Evolutionary conservation across 2,888 invertebrate species (phyloP), one percentile per base, ranked within the genome.

Genomic region (Heliconius cydno): DNA sequence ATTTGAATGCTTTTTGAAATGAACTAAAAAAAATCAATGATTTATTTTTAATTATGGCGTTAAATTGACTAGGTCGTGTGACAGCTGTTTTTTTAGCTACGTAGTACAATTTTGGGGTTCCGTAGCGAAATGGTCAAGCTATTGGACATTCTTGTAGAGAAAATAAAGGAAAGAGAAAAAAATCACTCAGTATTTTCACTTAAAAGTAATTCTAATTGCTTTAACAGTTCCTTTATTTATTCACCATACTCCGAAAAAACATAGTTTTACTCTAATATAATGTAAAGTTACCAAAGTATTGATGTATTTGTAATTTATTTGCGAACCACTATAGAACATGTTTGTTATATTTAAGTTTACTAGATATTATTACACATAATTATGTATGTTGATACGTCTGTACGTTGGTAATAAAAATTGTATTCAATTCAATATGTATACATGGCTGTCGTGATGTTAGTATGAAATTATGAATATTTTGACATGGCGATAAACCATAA

Each of bases 201-300:
- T n/a, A 13, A 68, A 73, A 57, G 74, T 68, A 77, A 65, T 72
- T 78, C 76, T 73, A 78, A 15, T 71, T 57, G 63, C 71, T 70
- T 78, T 52, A 72, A 46, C 65, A 60, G 28, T 52, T 67, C 82
- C 83, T 84, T 84, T 84, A 83, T 81, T 80, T 82, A 82, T 80
- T 81, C 66, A 67, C 84, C 71, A 80, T 66, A 46, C 86, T 86
- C 84, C 85, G 85, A 84, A 85, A 86, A 83, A 82, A 82, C 83
- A 86, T 90, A 90, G 89, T 86, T 88, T 84, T 90, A 90, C 87
- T 88, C 82, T 90, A 89, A 90, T 90, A 88, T 92, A 90, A 88
- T 91, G 86, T 88, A 89, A 88, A 91, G 93, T 92, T 93, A 94
- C 93, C 93, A 94, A 94, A 93, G 93, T 92, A 90, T 91, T 90